Evolutionary conservation across 2,888 invertebrate species (phyloP), one percentile per base, ranked within the genome.

Genomic region (Nomada flava): DNA sequence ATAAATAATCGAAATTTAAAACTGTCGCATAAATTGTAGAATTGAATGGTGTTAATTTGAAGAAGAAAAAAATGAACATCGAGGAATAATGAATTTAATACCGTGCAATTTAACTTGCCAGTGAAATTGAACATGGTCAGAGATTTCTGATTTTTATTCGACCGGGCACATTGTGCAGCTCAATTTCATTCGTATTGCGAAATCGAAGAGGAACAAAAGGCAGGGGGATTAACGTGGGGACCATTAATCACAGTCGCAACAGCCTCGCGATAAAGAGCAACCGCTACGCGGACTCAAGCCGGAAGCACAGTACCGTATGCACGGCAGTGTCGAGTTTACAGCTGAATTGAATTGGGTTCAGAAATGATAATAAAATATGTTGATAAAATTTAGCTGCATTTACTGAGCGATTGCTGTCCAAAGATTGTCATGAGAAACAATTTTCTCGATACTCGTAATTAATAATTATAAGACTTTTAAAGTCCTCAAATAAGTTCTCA

Each of bases 181-280:
- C 59, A 74, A 72, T 72, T 29, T 18, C 18, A 23, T 9, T 13
- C 20, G 44, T 65, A 7, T 23, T 11, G 53, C 53, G 26, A 67
- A 67, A 74, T 44, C 53, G 29, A n/a, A 29, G 11, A 53, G 47
- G 65, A 52, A 60, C 57, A 72, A 60, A 72, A 71, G 72, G 23
- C 44, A 11, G 63, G 18, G 52, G 47, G 77, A 77, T 60, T n/a
- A 53, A 23, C 69, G n/a, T 29, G 4, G 44, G n/a, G 57, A 7
- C 62, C 47, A 70, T 76, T 79, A 79, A 83, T 81, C 83, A 71
- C 62, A 53, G 53, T 74, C 60, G 15, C 80, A 65, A 74, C 80
- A 70, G 63, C 52, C 44, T 67, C 59, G 53, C 60, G 78, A 68
- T 78, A 75, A 64, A 78, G 42, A 55, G 62, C 55, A 29, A 81